These are phyloP conservation scores for Leptoteleia sp. DNA, from an alignment of 1,140 invertebrate genomes.

Conservation along the genomic window DNA sequence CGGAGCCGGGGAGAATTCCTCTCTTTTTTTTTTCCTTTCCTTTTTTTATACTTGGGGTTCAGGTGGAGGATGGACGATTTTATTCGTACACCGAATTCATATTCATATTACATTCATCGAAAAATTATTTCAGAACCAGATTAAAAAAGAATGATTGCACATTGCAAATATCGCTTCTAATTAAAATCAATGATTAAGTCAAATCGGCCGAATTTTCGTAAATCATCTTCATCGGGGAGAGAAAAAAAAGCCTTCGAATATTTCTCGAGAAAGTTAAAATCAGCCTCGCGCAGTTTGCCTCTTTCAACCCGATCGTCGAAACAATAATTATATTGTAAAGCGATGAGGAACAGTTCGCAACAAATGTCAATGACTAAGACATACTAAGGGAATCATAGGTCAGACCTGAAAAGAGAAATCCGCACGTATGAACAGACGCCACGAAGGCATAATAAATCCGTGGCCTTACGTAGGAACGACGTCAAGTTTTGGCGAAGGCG, in stretches of 20 bases:
- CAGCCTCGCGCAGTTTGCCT: no score
- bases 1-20: slow-evolving; percentile 13
- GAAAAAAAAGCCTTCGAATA: slow-evolving; percentile 23
- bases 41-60: slow-evolving; percentile 1
- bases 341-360: slow-evolving; percentile 49
- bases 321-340: slow-evolving; percentile 60
- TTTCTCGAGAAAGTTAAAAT: slow-evolving; percentile 30
- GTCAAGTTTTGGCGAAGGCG: slow-evolving; percentile 65
- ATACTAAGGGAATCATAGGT: slow-evolving; percentile 44
- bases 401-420: slow-evolving; percentile 52
- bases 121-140: no score
- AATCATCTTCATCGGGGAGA: slow-evolving; percentile 7
- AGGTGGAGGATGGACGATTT: slow-evolving; percentile 23
- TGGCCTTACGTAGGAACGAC: slow-evolving; percentile 26
- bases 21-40: slow-evolving; percentile 1
- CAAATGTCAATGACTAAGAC: slow-evolving; percentile 61
- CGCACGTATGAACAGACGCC: slow-evolving; percentile 38
- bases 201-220: slow-evolving; percentile 6
- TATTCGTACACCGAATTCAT: not conserved
- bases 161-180: not conserved
- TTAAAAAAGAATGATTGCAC: slow-evolving; percentile 11
- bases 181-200: slow-evolving; percentile 17
- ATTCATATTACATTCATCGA: no score
- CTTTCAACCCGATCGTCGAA: slow-evolving; percentile 22
- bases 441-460: slow-evolving; percentile 65